Percentiles rank a stretch among this genome's conserved stretches.
Evolutionary conservation across 1,140 invertebrate species (phyloP).

Genomic region (Phymorhynchus buccinoides): DNA sequence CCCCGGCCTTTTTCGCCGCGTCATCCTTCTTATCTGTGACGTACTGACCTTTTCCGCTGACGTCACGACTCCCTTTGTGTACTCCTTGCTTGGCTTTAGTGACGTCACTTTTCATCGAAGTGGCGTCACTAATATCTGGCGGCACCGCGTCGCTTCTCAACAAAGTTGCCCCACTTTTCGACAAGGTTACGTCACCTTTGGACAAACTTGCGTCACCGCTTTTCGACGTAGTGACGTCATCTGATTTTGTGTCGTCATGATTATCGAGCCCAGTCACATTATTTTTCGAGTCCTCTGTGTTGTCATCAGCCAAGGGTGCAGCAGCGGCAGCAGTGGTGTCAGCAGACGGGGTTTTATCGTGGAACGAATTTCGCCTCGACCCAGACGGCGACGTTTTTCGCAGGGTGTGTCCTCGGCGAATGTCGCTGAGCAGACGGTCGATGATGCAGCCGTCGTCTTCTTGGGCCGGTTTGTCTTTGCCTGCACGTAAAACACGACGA

Average conservation of each 20-base stretch:
- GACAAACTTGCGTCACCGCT: no score
- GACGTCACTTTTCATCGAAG: neutral
- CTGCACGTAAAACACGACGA: slow-evolving; percentile 6
- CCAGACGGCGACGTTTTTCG: slow-evolving; percentile 55
- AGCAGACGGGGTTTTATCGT: neutral
- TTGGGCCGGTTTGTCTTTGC: slow-evolving; percentile 46
- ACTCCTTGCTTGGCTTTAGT: neutral
- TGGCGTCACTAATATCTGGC: no score
- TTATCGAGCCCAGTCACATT: neutral
- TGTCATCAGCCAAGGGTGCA: neutral
- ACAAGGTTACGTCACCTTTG: no score
- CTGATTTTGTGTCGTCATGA: neutral
- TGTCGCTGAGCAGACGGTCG: slow-evolving; percentile 64
- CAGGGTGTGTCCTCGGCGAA: slow-evolving; percentile 65
- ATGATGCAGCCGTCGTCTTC: slow-evolving; percentile 68
- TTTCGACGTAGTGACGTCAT: no score
- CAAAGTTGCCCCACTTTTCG: no score
- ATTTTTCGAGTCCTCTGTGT: neutral
- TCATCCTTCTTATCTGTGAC: neutral
- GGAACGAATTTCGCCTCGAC: neutral
- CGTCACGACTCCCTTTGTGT: neutral
- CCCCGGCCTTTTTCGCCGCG: neutral
- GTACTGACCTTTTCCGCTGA: neutral
- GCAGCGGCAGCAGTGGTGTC: neutral
- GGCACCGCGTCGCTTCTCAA: no score